phyloP scores from a whole-genome alignment of 2,113 vertebrate species.

The Paracanthobrama guichenoti region DNA sequence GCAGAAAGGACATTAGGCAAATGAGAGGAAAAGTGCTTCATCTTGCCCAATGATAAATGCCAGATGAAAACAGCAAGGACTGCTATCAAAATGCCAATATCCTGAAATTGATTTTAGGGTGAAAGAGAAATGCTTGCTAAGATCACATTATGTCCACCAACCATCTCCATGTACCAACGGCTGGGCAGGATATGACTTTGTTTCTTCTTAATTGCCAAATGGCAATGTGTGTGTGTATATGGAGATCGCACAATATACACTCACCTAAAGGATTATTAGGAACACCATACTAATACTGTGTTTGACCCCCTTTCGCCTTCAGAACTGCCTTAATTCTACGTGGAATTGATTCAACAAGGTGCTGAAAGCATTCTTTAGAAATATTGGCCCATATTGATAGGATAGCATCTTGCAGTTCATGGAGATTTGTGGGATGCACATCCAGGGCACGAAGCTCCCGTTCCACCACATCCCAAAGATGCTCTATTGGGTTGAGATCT shows the following conservation, averaged over 20 bases:
- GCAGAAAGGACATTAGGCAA: slow-evolving; percentile 58
- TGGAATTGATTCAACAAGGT: too few species aligned
- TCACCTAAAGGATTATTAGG: too few species aligned
- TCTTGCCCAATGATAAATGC: slow-evolving; percentile 48
- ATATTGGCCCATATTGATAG: too few species aligned
- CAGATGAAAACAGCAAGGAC: slow-evolving; percentile 34
- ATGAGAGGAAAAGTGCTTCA: slow-evolving; percentile 62
- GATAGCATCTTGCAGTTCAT: too few species aligned
- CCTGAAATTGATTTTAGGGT: slow-evolving; percentile 63
- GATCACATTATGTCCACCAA: slow-evolving; percentile 55
- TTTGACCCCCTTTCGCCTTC: too few species aligned
- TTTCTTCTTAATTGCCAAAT: slow-evolving; percentile 65
- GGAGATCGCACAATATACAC: neutral
- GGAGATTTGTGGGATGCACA: too few species aligned
- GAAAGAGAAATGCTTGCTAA: slow-evolving; percentile 59
- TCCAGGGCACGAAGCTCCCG: too few species aligned
- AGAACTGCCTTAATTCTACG: too few species aligned
- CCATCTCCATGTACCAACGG: slow-evolving; percentile 49
- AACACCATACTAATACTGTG: too few species aligned
- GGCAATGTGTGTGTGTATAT: neutral
- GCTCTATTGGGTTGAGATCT: too few species aligned
- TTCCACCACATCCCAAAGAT: too few species aligned
- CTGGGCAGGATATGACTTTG: slow-evolving; percentile 43
- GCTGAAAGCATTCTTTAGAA: too few species aligned
- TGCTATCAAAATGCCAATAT: slow-evolving; percentile 66